A percentile compares a stretch with the other conserved stretches of the same genome.
phyloP scores from a whole-genome alignment of 2,888 invertebrate genomes.

The Himalopsyche tibetana region DNA sequence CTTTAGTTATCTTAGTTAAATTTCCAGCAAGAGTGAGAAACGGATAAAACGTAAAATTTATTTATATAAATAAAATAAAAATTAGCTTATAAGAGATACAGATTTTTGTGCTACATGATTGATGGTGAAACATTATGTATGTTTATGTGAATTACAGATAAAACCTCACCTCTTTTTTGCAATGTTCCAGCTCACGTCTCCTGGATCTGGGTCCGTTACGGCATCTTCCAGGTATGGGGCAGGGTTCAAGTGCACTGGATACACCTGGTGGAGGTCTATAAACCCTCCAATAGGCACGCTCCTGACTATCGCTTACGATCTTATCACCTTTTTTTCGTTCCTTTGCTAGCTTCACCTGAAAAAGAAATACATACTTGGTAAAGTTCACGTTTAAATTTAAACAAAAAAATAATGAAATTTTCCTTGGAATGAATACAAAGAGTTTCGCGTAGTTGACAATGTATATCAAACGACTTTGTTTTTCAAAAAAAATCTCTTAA shows the following conservation, averaged over 20 bases:
- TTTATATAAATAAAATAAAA: no score
- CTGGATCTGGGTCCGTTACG: constrained; percentile 82
- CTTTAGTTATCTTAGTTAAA: no score
- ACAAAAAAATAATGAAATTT: not conserved
- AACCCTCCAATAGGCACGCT: constrained; percentile 98
- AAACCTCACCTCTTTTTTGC: constrained; percentile 84
- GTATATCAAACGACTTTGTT: no score
- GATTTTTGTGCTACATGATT: no score
- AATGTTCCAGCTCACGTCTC: constrained; percentile 86
- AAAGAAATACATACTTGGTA: constrained; percentile 57
- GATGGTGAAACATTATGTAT: no score
- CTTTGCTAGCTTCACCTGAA: constrained; percentile 90
- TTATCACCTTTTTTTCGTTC: constrained; percentile 97
- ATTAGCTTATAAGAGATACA: no score
- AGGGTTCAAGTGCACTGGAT: constrained; percentile 89
- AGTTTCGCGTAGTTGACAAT: no score
- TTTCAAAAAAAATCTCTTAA: no score
- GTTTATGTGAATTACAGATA: no score
- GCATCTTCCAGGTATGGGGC: constrained; percentile 88
- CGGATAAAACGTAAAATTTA: no score
- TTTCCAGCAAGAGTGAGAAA: no score
- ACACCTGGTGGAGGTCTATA: constrained; percentile 95
- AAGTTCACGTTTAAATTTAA: not conserved
- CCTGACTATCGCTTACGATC: constrained; percentile 96
- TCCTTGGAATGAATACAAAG: no score